Evolutionary conservation across 2,888 invertebrate species (phyloP), one percentile per base, ranked within the genome.

Genomic region (Aethes cnicana): DNA sequence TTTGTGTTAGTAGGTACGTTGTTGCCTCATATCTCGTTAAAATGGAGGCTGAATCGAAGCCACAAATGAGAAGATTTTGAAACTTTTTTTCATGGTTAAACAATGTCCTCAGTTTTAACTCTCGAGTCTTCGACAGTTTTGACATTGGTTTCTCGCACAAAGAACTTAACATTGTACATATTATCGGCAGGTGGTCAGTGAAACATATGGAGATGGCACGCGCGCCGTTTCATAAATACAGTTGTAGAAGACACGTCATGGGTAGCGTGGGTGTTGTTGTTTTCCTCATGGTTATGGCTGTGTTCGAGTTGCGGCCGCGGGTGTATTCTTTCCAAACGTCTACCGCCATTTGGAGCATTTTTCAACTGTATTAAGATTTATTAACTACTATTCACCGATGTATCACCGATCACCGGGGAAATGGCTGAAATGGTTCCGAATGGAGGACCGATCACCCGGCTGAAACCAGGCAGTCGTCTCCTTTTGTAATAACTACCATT

Each of bases 231-330:
- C 39, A 53, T 33, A 48, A 43, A 53, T 52, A 54, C 53, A 47
- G 53, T 54, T 54, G 54, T 57, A 54, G 42, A 58, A 44, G 43
- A 54, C 54, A 57, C 59, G 41, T 47, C 47, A 49, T 53, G 57
- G 46, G 35, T 41, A 54, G 55, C 58, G 60, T 64, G 58, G 64
- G 58, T 61, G 62, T 49, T 46, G 55, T 59, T 56, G 61, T 67
- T 69, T 65, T 67, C 63, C 66, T 64, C 60, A 57, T 59, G 64
- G 65, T 56, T 58, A 47, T 53, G 47, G 41, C 47, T 53, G 43
- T 43, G 53, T 30, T 44, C 32, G 39, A 26, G 26, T 41, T 33
- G 47, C 39, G 47, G 25, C 32, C 39, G 18, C 14, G 16, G 32
- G 18, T 9, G 26, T 30, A 52, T 52, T 46, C 26, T 52, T 20